These are phyloP conservation scores for Psilanteris sp. DNA, from an alignment of 1,140 invertebrate genomes.

Conservation along the genomic window DNA sequence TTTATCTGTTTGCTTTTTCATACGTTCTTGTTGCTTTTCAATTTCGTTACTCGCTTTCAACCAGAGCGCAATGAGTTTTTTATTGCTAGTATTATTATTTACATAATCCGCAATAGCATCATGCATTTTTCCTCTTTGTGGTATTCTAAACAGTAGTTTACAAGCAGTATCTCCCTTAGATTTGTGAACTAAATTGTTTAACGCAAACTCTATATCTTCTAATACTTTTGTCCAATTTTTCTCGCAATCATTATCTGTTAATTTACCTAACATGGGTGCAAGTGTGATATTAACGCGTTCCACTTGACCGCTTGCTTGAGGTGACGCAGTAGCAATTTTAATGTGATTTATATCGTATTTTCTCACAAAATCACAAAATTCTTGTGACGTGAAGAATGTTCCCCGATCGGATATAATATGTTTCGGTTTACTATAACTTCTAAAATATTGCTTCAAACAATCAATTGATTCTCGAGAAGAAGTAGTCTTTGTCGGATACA, in stretches of 20 bases:
- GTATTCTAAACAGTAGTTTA: slow-evolving; percentile 52
- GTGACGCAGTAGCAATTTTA: slow-evolving; percentile 48
- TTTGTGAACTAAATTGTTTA: slow-evolving; percentile 47
- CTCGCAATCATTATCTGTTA: neutral
- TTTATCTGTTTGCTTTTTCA: slow-evolving; percentile 23
- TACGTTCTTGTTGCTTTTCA: neutral
- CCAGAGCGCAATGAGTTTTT: too few relatives aligned
- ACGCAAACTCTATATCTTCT: slow-evolving; percentile 31
- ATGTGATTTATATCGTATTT: slow-evolving; percentile 32
- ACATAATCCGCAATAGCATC: slow-evolving; percentile 5
- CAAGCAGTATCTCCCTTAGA: slow-evolving; percentile 8
- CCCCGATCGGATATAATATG: slow-evolving; percentile 9
- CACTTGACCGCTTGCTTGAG: slow-evolving; percentile 21
- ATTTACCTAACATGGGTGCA: slow-evolving; percentile 26
- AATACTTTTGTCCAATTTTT: slow-evolving; percentile 32
- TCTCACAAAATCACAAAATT: slow-evolving; percentile 11
- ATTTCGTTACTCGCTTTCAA: neutral
- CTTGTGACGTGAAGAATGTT: slow-evolving; percentile 14
- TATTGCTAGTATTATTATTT: too few relatives aligned
- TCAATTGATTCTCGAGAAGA: neutral
- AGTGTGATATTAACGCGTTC: slow-evolving; percentile 30
- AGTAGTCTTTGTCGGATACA: neutral
- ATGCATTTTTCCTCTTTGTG: slow-evolving; percentile 33
- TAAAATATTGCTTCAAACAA: slow-evolving; percentile 1
- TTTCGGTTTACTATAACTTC: slow-evolving; percentile 8